Evolutionary conservation across 2,113 vertebrate genomes (phyloP), one percentile per base, ranked within the genome.

Genomic region (Merops nubicus): DNA sequence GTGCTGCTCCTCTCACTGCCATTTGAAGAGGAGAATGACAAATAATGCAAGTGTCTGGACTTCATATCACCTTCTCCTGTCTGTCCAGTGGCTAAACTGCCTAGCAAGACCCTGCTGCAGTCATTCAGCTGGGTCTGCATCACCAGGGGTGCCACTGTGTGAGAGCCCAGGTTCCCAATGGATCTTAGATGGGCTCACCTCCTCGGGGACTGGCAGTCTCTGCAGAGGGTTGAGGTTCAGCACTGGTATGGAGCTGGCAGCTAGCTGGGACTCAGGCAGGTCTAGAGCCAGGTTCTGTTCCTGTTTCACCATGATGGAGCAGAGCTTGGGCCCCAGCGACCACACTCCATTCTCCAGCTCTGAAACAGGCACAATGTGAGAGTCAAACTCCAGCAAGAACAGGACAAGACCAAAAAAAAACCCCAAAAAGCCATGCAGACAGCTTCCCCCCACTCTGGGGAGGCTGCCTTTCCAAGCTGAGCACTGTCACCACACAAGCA

Each of bases 301-400:
- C 95, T 99, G 99, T 95, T 99, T 99, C 97, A 99, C 99, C 98
- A 99, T 97, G 98, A 99, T 98, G 93, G 99, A 98, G 53, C 99
- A 99, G 69, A 99, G 98, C 92, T 99, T 99, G 96, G 99, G 99
- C 85, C 98, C 99, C 97, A 99, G 99, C 17, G 98, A 98, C 99
- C 99, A 99, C 17, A 99, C 98, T 86, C 98, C 98, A 38, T 94
- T 98, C 60, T 99, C 99, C 74, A 99, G 96, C 51, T 99, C 99
- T 99, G 88, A 42, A 91, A 86, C 78, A 94, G 74, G 91, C 74
- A 96, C 51, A 97, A 95, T 15, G 54, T 69, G 74, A 97, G 33
- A 87, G 64, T 96, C 88, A 88, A 95, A 88, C 98, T 77, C 75
- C 56, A 80, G 36, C 69, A 92, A 84, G 72, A 83, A 88, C 42